Base-by-base conservation (phyloP, 1,140 invertebrate genomes). In the Anadara kagoshimensis region DNA sequence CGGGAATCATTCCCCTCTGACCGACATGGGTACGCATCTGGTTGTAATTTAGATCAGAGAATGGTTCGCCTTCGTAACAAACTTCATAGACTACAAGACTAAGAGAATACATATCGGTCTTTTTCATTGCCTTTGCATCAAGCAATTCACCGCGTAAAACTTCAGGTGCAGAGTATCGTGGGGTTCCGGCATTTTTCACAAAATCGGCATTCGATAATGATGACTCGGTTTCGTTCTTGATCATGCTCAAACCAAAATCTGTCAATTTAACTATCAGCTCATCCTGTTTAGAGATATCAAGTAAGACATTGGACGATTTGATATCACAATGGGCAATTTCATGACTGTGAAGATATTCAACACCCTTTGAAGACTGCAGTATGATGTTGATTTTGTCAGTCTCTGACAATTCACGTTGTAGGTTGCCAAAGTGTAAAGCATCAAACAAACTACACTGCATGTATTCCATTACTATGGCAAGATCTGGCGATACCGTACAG, bases 401-500 rank as follows among this genome's bases (percentile, higher is more conserved):
- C 24, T 75, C 67, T 20, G 61, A 64, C n/a, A 75, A 69, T 7
- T 65, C 47, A 0, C 26, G 18, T 0, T 69, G 43, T 24, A 62
- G 58, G 11, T 18, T 43, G 16, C 53, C 24, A 14, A 78, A 49
- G 44, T 81, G 80, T 8, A 81, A 18, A 10, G 78, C 75, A 47
- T 81, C 75, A 62, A 62, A 75, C 49, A 81, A 29, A 54, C 73
- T 79, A 29, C 63, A 68, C 18, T 76, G 69, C 80, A 82, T 80
- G 54, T 72, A 78, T 59, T 82, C 80, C 75, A 80, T 78, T 1
- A 82, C 76, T 41, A 80, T 82, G n/a, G 67, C 66, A 16, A 83
- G 58, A 47, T 80, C 68, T 29, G 74, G 76, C 7, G 61, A 67
- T 18, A 58, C 67, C 2, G 59, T 53, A 29, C 73, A 78, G 11